Conservation (phyloP, 2,113 vertebrate species). For the Strix aluco region DNA sequence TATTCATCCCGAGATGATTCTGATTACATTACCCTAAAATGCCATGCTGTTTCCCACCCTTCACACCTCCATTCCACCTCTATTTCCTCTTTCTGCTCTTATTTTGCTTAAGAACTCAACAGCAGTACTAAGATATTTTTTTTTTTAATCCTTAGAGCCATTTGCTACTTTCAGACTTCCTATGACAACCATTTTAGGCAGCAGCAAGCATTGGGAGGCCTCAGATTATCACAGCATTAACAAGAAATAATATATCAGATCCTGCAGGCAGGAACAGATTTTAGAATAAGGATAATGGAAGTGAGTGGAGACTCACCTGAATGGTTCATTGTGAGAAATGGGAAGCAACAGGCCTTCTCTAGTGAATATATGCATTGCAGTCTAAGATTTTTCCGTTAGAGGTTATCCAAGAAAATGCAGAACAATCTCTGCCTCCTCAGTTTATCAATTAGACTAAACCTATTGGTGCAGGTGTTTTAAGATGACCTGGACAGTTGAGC, state of each 20-base stretch:
- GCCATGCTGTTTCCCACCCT: background rate
- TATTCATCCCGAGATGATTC: background rate
- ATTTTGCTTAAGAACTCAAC: background rate
- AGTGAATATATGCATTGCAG: background rate
- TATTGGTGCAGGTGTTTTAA: background rate
- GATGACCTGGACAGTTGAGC: background rate
- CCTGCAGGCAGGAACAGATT: background rate
- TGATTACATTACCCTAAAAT: background rate
- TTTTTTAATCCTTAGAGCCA: background rate
- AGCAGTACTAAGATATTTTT: background rate
- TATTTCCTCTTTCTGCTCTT: background rate
- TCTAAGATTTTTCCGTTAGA: background rate
- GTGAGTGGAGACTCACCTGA: background rate
- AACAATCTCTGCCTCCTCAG: background rate
- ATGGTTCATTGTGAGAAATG: background rate
- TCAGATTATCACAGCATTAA: background rate
- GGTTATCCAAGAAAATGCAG: background rate
- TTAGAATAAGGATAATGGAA: background rate
- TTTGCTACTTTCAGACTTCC: background rate
- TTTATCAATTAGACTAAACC: background rate
- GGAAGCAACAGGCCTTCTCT: background rate
- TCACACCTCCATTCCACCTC: background rate
- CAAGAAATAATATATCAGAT: background rate
- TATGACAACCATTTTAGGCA: background rate
- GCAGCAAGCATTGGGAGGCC: background rate